Base-by-base conservation (phyloP, 2,113 vertebrate species). In the Microcebus jonahi region DNA sequence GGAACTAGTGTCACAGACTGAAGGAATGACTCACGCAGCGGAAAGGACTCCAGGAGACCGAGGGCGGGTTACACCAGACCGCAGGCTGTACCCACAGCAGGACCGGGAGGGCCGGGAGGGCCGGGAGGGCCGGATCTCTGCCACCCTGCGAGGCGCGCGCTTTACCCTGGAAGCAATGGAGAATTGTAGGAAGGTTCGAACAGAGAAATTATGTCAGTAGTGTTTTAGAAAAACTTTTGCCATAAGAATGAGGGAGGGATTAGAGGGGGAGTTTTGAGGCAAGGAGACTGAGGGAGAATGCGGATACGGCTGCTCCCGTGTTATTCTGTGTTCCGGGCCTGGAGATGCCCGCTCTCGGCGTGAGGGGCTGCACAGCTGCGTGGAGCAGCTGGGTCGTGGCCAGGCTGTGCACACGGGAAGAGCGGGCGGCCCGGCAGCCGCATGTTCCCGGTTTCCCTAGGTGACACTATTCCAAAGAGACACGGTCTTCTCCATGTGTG, bases 11-110 rank as follows among this genome's bases (percentile, higher is more conserved):
- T 8, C 53, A 25, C 45, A 63, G n/a, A 17, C 21, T 53, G 31
- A 76, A 79, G 70, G 70, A 84, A 50, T 3, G 29, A 2, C 18
- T 21, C 10, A 67, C 1, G 13, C 9, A n/a, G 25, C 15, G 36
- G 36, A 36, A 11, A n/a, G 25, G 7, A 11, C 34, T 36, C 0
- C 0, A 3, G 17, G 15, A 25, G 55, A 29, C 12, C 3, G 2
- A 45, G 34, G 34, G 12, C 15, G 12, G 12, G 57, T 68, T 4
- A 3, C 2, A 45, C 8, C 0, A 0, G 6, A 2, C 11, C 1
- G 42, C 6, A 13, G 50, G 23, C 13, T 6, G 27, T 12, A 31
- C 5, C 9, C 11, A 39, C 57, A 21, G 10, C 27, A n/a, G 4
- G 29, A 1, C 2, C 34, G 10, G 36, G 5, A 27, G 9, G 18